These are phyloP conservation scores for Catocala fraxini DNA, from an alignment of 2,888 invertebrate genomes.

Conservation along the genomic window DNA sequence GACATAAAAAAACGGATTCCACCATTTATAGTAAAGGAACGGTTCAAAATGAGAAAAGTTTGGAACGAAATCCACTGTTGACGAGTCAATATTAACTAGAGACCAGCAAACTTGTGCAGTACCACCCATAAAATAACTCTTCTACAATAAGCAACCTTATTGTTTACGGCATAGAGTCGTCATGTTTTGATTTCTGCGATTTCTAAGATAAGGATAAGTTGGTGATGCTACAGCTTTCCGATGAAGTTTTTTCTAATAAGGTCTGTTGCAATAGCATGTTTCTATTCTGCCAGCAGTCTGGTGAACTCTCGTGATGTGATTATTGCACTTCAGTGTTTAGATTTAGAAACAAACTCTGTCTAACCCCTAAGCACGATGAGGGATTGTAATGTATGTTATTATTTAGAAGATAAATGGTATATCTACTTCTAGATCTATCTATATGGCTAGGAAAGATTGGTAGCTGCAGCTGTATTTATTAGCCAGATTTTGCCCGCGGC, in stretches of 20 bases:
- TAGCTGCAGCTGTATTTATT: too few species aligned
- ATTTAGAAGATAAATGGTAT: too few species aligned
- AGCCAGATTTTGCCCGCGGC: too few species aligned
- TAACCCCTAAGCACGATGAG: too few species aligned
- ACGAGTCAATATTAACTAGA: slow-evolving; percentile 86
- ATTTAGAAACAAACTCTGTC: neutral
- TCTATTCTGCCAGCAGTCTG: slow-evolving; percentile 46
- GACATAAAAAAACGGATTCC: slow-evolving; percentile 54
- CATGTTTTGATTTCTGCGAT: neutral
- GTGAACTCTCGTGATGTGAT: neutral
- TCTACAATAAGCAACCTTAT: slow-evolving; percentile 24
- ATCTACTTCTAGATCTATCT: too few species aligned
- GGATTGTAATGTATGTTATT: too few species aligned
- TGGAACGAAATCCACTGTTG: slow-evolving; percentile 78
- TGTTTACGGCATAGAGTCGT: neutral
- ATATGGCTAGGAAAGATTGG: too few species aligned
- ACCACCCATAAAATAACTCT: slow-evolving; percentile 17
- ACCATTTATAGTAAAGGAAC: slow-evolving; percentile 45
- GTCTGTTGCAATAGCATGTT: slow-evolving; percentile 56
- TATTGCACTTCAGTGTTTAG: slow-evolving; percentile 13
- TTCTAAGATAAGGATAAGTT: slow-evolving; percentile 21
- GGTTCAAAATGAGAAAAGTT: slow-evolving; percentile 86
- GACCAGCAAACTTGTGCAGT: slow-evolving; percentile 60
- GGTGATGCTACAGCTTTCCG: slow-evolving; percentile 62
- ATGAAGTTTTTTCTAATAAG: slow-evolving; percentile 84